Conservation (phyloP, 2,797 vertebrate species). For the Chloroceryle inda region DNA sequence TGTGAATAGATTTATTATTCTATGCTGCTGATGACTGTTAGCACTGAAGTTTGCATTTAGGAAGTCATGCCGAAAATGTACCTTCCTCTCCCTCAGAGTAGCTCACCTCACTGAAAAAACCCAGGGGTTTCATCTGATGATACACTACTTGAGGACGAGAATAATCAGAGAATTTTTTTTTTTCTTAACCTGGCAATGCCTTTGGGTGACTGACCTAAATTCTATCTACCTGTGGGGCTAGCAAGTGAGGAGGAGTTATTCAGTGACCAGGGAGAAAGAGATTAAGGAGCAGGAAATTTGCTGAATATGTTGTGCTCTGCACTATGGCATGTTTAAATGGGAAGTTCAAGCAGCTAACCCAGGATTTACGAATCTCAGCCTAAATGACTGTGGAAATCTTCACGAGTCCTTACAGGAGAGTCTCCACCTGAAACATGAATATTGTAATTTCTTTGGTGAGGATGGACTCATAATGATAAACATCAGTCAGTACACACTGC, state of each 20-base stretch:
- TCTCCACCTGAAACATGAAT: neutral
- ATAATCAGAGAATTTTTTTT: constrained; percentile 28
- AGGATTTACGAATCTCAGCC: constrained; percentile 1
- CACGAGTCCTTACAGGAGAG: neutral
- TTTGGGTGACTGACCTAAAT: constrained; percentile 22
- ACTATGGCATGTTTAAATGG: constrained; percentile 19
- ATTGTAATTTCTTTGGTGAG: neutral
- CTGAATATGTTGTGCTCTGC: constrained; percentile 28
- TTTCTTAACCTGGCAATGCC: neutral
- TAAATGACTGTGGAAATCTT: constrained; percentile 19
- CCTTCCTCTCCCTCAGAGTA: neutral
- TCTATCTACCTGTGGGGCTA: constrained; percentile 11
- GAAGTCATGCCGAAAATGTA: neutral
- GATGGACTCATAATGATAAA: neutral
- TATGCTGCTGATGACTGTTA: neutral
- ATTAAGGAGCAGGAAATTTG: constrained; percentile 66
- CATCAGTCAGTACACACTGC: neutral
- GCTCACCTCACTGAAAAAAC: neutral
- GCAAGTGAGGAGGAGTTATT: constrained; percentile 1
- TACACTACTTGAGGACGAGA: neutral
- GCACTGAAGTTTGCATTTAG: neutral
- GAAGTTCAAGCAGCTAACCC: constrained; percentile 22
- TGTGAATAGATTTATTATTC: neutral
- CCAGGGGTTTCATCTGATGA: neutral
- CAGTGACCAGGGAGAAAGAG: constrained; percentile 6